Evolutionary conservation across 2,113 vertebrate genomes (phyloP), one percentile per base, ranked within the genome.

Genomic region (Proterorhinus semilunaris): DNA sequence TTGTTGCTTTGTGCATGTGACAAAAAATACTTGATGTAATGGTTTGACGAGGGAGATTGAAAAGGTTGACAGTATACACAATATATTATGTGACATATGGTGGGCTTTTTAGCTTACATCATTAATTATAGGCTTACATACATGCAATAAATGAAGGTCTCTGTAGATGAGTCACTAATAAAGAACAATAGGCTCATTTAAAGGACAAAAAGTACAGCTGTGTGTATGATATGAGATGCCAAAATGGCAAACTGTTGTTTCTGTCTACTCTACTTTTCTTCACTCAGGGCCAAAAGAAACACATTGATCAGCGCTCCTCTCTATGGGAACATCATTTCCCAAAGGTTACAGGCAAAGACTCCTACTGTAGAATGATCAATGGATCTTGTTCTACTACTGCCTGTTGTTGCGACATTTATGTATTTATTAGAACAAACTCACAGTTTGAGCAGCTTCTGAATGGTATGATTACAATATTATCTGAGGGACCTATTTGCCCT

Each of bases 181-280:
- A 53, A 67, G 65, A 81, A 85, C 85, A 87, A 87, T 62, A 69
- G 75, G 45, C 68, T 69, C 15, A 80, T 80, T 72, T 79, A 65
- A 68, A 77, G 75, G 68, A 81, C 83, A 81, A 85, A 76, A 59
- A 79, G 36, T 42, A 12, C 51, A 55, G 65, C 36, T 11, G 51
- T 61, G 65, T 70, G 47, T 53, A 49, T 71, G 48, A 50, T 62
- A 36, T 62, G 55, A 59, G 48, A 48, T 21, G 4, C 12, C 50
- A 50, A 71, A 83, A 51, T 62, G 49, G 58, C 51, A 68, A 63
- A 67, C 62, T 64, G 70, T 72, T 79, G 42, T 68, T 61, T 77
- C 69, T 21, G 64, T 58, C 6, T 5, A 17, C 52, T 53, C 51
- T 16, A 13, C n/a, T 63, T 8, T 49, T 65, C 67, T 70, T 21